Base-by-base conservation (phyloP, 2,888 invertebrate species). In the Zonitis immaculata region DNA sequence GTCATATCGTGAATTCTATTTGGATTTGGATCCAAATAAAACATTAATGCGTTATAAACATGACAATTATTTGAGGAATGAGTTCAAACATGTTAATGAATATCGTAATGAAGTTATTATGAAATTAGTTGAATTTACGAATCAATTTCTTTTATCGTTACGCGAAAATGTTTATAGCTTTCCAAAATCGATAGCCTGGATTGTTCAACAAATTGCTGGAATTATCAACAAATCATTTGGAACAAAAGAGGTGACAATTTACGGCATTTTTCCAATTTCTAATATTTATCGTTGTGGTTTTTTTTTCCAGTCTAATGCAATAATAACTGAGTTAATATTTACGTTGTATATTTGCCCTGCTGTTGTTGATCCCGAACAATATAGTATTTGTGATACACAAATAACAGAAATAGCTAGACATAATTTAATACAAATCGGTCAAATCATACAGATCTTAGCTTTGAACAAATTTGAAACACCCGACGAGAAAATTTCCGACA, bases 271-370 rank as follows among this genome's bases (percentile, higher is more conserved):
- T n/a, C n/a, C n/a, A n/a, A n/a, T n/a, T n/a, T n/a, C n/a, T n/a
- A n/a, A n/a, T n/a, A n/a, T n/a, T n/a, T n/a, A n/a, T n/a, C n/a
- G n/a, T n/a, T n/a, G n/a, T n/a, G n/a, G n/a, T n/a, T n/a, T n/a
- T n/a, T n/a, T n/a, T n/a, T n/a, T n/a, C n/a, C n/a, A 73, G 73
- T 77, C 80, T 44, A 78, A 80, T 35, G 79, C 80, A 51, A 87
- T 97, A 64, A 91, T 94, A 71, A 91, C 92, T 0, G 97, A 99
- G 71, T 80, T 99, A 53, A 89, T 98, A 22, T 89, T 98, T 72
- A 91, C 91, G 8, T 85, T 91, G 72, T 95, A 96, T 72, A 89
- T 99, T 54, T 98, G 97, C 69, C 96, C 96, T 2, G 97, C 96
- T 0, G 91, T 99, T 49, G 89, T 95, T 45, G 94, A 94, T 78